Evolutionary conservation across 2,888 invertebrate species (phyloP).

Genomic region (Marronus borbonicus): DNA sequence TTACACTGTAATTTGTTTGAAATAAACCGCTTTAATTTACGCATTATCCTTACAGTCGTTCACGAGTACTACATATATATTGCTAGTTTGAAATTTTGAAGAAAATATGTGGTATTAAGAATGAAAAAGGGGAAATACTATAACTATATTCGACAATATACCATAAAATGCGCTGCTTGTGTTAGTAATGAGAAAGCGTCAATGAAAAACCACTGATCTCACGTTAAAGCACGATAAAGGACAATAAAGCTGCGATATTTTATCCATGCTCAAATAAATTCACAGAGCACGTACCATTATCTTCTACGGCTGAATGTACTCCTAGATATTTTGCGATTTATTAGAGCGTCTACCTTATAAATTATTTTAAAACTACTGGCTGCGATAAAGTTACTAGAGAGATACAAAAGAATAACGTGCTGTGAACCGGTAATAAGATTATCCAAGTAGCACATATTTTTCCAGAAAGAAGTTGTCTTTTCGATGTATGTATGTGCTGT

Average conservation of each 20-base stretch:
- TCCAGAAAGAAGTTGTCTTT: background rate
- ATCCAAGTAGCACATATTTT: background rate
- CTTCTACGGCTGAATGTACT: slow-evolving; percentile 1
- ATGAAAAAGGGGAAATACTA: background rate
- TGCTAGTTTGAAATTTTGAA: too few relatives aligned
- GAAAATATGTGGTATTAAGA: too few relatives aligned
- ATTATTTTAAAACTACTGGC: slow-evolving; percentile 12
- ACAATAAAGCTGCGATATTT: slow-evolving; percentile 1
- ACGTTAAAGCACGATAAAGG: too few relatives aligned
- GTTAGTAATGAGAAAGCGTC: too few relatives aligned
- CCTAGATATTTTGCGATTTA: slow-evolving; percentile 23
- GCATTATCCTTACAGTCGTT: too few relatives aligned
- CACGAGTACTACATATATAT: too few relatives aligned
- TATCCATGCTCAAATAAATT: too few relatives aligned
- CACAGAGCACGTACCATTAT: background rate
- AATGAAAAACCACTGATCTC: too few relatives aligned
- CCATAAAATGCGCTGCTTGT: too few relatives aligned
- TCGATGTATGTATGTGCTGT: background rate
- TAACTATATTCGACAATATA: too few relatives aligned
- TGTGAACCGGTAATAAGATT: slow-evolving; percentile 6
- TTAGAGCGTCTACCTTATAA: slow-evolving; percentile 9
- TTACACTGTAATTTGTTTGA: too few relatives aligned
- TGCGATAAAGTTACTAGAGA: background rate
- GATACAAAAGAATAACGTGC: background rate
- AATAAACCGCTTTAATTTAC: too few relatives aligned